Conservation (phyloP, 2,888 invertebrate genomes). For the Dichetophora obliterata region DNA sequence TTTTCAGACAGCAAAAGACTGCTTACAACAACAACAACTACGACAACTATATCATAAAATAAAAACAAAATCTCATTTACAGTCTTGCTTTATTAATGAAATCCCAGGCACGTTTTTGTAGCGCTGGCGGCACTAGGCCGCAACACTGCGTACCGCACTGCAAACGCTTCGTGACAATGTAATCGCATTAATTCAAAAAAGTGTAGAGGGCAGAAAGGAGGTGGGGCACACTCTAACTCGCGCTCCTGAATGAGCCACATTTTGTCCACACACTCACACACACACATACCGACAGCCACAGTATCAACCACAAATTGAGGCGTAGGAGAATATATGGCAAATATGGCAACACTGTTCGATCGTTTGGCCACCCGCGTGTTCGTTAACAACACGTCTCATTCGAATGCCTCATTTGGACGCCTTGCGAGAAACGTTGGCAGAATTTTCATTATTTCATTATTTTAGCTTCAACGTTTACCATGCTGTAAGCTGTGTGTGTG, state of each 20-base stretch:
- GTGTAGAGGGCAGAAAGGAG: not conserved
- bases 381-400: slow-evolving; percentile 13
- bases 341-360: not conserved
- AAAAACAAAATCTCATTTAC: not conserved
- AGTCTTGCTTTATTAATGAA: not conserved
- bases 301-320: not conserved
- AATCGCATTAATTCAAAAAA: slow-evolving; percentile 25
- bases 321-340: not conserved
- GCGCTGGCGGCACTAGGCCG: not conserved
- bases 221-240: not conserved
- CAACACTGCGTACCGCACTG: not conserved
- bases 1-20: not conserved
- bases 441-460: slow-evolving; percentile 33
- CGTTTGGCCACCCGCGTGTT: not conserved
- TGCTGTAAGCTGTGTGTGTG: not conserved
- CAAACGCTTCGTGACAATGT: slow-evolving; percentile 16
- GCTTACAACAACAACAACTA: not conserved
- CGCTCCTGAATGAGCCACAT: not conserved
- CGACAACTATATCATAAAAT: not conserved
- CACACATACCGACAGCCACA: not conserved
- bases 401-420: slow-evolving; percentile 7
- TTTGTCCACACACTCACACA: not conserved
- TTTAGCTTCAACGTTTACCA: not conserved
- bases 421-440: not conserved
- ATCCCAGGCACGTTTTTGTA: not conserved